Conservation (phyloP, 1,140 invertebrate genomes). For the Bombus haemorrhoidalis region DNA sequence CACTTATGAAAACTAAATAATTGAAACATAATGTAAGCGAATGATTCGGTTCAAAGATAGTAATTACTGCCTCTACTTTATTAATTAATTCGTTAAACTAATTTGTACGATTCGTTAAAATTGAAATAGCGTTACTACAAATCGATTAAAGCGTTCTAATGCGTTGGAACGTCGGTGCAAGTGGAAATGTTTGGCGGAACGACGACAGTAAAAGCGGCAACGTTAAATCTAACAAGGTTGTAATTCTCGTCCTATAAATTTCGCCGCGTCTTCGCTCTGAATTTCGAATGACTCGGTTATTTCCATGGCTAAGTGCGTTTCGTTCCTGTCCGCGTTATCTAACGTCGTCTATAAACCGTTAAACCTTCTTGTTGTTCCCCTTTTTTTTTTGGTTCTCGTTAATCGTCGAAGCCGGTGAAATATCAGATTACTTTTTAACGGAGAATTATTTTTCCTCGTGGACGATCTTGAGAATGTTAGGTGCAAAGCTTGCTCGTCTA, state of each 20-base stretch:
- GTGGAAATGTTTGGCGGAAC: not conserved
- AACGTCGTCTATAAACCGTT: not conserved
- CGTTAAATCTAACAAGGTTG: constrained; percentile 5
- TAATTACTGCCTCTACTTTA: too few relatives aligned
- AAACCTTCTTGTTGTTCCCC: not conserved
- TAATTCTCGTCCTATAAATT: constrained; percentile 4
- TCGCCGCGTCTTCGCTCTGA: not conserved
- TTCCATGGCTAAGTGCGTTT: not conserved
- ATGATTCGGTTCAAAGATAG: too few relatives aligned
- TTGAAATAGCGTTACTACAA: not conserved
- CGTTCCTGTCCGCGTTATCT: not conserved
- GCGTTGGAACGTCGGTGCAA: not conserved
- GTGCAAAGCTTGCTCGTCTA: too few relatives aligned
- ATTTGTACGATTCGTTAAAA: not conserved
- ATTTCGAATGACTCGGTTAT: not conserved
- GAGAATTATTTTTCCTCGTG: not conserved
- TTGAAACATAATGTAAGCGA: too few relatives aligned
- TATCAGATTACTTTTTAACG: not conserved
- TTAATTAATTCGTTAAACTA: too few relatives aligned
- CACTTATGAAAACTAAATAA: too few relatives aligned
- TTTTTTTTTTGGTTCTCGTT: not conserved
- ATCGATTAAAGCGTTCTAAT: not conserved
- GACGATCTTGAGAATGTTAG: not conserved
- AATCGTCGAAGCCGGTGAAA: not conserved
- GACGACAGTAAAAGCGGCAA: not conserved